A percentile compares a stretch with the other conserved stretches of the same genome.
These are phyloP conservation scores for Eremobia ochroleuca DNA, from an alignment of 2,888 invertebrate species.

Conservation along the genomic window DNA sequence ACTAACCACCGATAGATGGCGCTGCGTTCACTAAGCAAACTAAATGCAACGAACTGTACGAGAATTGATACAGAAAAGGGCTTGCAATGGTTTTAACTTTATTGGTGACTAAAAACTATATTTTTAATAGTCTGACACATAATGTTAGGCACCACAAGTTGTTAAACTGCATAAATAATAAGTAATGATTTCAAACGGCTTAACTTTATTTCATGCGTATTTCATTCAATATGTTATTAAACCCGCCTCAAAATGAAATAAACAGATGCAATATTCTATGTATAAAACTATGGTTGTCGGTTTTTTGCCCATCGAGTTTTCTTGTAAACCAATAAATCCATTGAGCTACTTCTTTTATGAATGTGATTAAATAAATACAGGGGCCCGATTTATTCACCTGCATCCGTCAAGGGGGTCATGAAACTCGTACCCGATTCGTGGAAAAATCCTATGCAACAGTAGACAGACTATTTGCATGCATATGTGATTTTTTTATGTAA, in stretches of 20 bases:
- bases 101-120: background rate
- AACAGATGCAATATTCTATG: background rate
- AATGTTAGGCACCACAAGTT: background rate
- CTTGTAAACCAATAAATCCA: background rate
- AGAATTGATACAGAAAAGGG: too few relatives aligned
- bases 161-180: background rate
- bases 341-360: background rate
- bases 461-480: too few relatives aligned
- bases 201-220: background rate
- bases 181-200: background rate
- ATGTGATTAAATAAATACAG: background rate
- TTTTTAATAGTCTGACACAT: background rate
- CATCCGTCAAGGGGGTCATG: background rate
- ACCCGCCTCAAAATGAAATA: too few relatives aligned
- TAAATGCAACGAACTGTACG: background rate
- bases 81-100: background rate
- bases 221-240: background rate
- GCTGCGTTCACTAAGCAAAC: background rate
- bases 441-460: too few relatives aligned
- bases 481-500: too few relatives aligned
- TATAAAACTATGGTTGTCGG: too few relatives aligned
- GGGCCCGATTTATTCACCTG: background rate
- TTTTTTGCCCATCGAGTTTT: background rate
- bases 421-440: background rate
- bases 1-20: conserved; percentile 22